These are phyloP conservation scores for Agrotis clavis DNA, from an alignment of 2,888 invertebrate species.

Conservation along the genomic window DNA sequence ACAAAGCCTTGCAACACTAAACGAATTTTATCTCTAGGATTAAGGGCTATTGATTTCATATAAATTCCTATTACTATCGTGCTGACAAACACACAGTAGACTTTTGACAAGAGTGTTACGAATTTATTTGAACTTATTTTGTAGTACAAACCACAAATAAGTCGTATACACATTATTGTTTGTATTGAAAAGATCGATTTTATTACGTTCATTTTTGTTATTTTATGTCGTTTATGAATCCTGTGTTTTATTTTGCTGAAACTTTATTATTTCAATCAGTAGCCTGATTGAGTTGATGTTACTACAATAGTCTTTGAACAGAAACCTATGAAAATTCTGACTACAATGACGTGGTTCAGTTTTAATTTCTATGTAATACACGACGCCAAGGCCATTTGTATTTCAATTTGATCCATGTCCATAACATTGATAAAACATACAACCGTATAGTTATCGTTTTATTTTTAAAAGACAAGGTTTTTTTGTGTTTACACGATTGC, in stretches of 20 bases:
- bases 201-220: background rate
- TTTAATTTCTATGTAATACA: too few relatives aligned
- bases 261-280: background rate
- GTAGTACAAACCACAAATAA: background rate
- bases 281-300: too few relatives aligned
- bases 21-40: background rate
- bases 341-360: too few relatives aligned
- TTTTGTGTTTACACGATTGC: too few relatives aligned
- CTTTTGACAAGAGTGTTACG: background rate
- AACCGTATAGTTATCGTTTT: too few relatives aligned
- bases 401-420: too few relatives aligned
- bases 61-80: background rate
- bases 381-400: too few relatives aligned
- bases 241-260: background rate
- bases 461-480: too few relatives aligned
- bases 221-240: background rate
- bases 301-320: too few relatives aligned
- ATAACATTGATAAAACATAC: too few relatives aligned
- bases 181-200: background rate
- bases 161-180: constrained; percentile 9
- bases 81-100: background rate
- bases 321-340: too few relatives aligned
- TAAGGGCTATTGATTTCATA: background rate
- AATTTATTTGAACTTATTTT: constrained; percentile 1
- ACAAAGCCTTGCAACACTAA: background rate